Percentiles rank a stretch among this genome's conserved stretches.
These are phyloP conservation scores for Halcyon badia DNA, from an alignment of 2,797 vertebrate genomes.

Conservation along the genomic window DNA sequence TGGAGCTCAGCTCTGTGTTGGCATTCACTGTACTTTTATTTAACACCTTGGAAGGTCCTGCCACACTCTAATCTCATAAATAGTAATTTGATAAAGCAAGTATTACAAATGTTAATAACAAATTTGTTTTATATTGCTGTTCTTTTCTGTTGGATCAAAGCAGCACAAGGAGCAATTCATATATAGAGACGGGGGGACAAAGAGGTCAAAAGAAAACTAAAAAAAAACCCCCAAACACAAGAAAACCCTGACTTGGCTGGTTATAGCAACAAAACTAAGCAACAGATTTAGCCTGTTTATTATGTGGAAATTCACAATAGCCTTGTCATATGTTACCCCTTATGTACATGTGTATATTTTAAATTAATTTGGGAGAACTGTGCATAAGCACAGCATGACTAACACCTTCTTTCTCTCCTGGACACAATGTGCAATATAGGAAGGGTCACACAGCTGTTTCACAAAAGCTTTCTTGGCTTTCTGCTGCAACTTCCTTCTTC, in stretches of 20 bases:
- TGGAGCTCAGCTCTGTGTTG: background rate
- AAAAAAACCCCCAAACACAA: rapidly evolving
- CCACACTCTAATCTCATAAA: background rate
- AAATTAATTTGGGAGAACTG: background rate
- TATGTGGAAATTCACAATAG: background rate
- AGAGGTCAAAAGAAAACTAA: background rate
- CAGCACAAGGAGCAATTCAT: background rate
- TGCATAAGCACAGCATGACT: background rate
- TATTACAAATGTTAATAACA: background rate
- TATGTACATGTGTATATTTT: background rate
- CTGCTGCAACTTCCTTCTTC: background rate
- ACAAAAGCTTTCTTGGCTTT: background rate
- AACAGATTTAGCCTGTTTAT: background rate
- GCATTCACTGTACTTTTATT: background rate
- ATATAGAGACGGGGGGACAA: background rate
- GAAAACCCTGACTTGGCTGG: background rate
- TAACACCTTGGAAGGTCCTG: background rate
- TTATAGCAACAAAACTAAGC: background rate
- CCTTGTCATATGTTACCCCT: background rate
- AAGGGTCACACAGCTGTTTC: background rate
- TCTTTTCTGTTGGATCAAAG: background rate
- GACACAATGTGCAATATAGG: background rate
- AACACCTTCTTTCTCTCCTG: background rate
- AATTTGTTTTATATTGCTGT: background rate
- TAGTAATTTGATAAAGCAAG: background rate